These are phyloP conservation scores for Pyrgus malvae DNA, from an alignment of 2,888 invertebrate species.

Conservation along the genomic window DNA sequence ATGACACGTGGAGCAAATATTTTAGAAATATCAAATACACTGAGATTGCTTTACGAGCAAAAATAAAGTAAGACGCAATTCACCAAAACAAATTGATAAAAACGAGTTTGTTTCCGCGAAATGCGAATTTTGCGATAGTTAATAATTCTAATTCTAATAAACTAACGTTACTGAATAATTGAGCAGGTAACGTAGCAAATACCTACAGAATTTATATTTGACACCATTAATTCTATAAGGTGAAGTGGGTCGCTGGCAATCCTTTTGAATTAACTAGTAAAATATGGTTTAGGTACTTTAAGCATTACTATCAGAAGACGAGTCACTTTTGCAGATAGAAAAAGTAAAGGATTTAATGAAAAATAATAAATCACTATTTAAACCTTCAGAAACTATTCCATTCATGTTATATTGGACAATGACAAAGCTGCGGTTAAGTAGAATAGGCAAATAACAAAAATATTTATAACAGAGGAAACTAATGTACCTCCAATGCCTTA, in stretches of 20 bases:
- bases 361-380: not conserved
- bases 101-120: conserved; percentile 19
- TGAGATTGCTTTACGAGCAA: conserved; percentile 2
- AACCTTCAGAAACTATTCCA: no score
- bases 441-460: not conserved
- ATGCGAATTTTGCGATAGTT: not conserved
- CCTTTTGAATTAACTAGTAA: conserved; percentile 4
- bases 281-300: not conserved
- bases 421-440: not conserved
- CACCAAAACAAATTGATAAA: conserved; percentile 13
- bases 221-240: conserved; percentile 29
- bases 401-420: no score
- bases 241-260: conserved; percentile 22
- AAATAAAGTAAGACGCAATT: conserved; percentile 5
- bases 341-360: not conserved
- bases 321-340: not conserved
- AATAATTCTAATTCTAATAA: not conserved
- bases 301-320: not conserved
- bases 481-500: no score
- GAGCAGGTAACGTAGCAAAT: conserved; percentile 2
- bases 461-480: no score
- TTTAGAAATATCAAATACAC: conserved; percentile 24
- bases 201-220: conserved; percentile 12
- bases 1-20: conserved; percentile 48
- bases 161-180: not conserved